Conservation (phyloP, 2,888 invertebrate species). For the Drosophila aldrichi region DNA sequence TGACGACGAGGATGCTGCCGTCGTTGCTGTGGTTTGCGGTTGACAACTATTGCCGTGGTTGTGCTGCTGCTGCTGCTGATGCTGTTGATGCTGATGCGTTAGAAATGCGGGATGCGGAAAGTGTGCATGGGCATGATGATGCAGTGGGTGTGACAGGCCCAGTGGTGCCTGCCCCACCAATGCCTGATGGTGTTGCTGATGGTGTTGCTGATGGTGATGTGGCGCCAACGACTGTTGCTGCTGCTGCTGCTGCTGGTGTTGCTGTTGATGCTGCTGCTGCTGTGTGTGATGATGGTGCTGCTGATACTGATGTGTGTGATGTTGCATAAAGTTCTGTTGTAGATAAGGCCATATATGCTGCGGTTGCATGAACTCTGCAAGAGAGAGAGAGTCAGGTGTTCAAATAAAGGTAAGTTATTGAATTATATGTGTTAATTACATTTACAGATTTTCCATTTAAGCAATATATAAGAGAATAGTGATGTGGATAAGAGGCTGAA, state of each 20-base stretch:
- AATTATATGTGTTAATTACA: neutral
- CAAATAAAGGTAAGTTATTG: neutral
- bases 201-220: conserved; percentile 66
- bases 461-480: neutral
- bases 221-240: conserved; percentile 49
- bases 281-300: conserved; percentile 71
- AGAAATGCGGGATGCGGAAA: conserved; percentile 86
- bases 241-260: conserved; percentile 51
- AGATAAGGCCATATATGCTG: conserved; percentile 86
- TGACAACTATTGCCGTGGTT: conserved; percentile 85
- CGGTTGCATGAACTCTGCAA: conserved; percentile 85
- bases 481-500: neutral
- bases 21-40: conserved; percentile 83
- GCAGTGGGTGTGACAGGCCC: conserved; percentile 50
- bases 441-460: neutral
- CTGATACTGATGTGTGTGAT: conserved; percentile 74
- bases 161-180: conserved; percentile 54
- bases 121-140: conserved; percentile 80
- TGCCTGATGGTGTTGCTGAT: conserved; percentile 68
- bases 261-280: conserved; percentile 59
- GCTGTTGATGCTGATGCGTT: conserved; percentile 79
- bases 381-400: conserved; percentile 1
- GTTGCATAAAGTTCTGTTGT: conserved; percentile 86
- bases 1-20: conserved; percentile 84
- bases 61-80: conserved; percentile 68